Evolutionary conservation across 2,888 invertebrate genomes (phyloP).

Genomic region (Drosophila helvetica): DNA sequence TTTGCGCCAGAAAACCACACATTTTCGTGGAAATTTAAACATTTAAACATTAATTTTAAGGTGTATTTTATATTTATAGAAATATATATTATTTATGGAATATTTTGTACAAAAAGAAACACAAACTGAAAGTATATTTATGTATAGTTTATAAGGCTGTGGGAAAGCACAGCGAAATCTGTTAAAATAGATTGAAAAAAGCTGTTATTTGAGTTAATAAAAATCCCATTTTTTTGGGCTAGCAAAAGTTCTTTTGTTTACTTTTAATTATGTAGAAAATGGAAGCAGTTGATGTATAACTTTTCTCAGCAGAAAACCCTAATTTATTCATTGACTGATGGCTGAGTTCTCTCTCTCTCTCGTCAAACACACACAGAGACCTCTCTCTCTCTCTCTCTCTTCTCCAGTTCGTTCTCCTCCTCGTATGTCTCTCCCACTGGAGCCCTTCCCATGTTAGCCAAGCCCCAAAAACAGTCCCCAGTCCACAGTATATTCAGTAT

Average conservation of each 20-base stretch:
- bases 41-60: neutral
- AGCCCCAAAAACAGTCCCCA: slow-evolving; percentile 26
- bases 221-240: neutral
- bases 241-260: neutral
- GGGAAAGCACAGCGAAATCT: neutral
- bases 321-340: slow-evolving; percentile 1
- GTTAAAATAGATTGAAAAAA: neutral
- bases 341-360: neutral
- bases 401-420: slow-evolving; percentile 1
- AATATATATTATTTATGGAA: neutral
- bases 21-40: no score
- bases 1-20: neutral
- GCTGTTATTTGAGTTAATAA: neutral
- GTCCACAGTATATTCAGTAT: neutral
- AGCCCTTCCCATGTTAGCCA: slow-evolving; percentile 45
- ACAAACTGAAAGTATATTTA: neutral
- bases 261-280: neutral
- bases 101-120: neutral
- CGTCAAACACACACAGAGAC: slow-evolving; percentile 9
- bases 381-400: neutral
- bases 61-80: neutral
- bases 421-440: no score
- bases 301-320: neutral
- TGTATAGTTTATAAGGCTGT: neutral
- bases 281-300: neutral